Percentiles rank a stretch among this genome's conserved stretches.
Evolutionary conservation across 2,888 invertebrate genomes (phyloP).

Genomic region (Clistopyga incitator): DNA sequence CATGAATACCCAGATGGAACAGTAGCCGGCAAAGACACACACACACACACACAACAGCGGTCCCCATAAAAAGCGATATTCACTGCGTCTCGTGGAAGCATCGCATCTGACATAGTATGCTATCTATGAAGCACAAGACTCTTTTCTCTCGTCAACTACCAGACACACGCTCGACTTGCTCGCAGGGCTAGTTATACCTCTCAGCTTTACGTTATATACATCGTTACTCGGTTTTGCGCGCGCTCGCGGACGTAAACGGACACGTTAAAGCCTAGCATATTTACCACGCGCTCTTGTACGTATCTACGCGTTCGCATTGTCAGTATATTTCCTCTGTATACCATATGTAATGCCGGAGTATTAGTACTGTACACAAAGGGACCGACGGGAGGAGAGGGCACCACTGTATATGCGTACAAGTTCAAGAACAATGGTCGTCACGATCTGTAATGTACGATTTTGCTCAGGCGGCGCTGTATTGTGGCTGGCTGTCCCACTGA

Average conservation of each 20-base stretch:
- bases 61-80: slow-evolving; percentile 6
- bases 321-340: not conserved
- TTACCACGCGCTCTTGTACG: slow-evolving; percentile 3
- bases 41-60: not conserved
- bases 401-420: slow-evolving; percentile 76
- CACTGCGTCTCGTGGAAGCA: not conserved
- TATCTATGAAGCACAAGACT: slow-evolving; percentile 13
- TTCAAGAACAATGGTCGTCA: slow-evolving; percentile 82
- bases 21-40: not conserved
- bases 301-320: not conserved
- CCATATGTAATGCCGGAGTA: slow-evolving; percentile 4
- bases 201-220: not conserved
- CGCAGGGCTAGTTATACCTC: slow-evolving; percentile 2
- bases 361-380: not conserved
- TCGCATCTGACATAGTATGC: not conserved
- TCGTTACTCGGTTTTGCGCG: not conserved
- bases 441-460: slow-evolving; percentile 82
- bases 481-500: slow-evolving; percentile 81
- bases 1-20: not conserved
- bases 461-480: slow-evolving; percentile 73
- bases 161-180: not conserved
- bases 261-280: not conserved
- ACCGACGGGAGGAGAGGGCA: no score
- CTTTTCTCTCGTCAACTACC: slow-evolving; percentile 23
- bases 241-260: not conserved